Evolutionary conservation across 2,888 invertebrate genomes (phyloP).

Genomic region (Ichneumon xanthorius): DNA sequence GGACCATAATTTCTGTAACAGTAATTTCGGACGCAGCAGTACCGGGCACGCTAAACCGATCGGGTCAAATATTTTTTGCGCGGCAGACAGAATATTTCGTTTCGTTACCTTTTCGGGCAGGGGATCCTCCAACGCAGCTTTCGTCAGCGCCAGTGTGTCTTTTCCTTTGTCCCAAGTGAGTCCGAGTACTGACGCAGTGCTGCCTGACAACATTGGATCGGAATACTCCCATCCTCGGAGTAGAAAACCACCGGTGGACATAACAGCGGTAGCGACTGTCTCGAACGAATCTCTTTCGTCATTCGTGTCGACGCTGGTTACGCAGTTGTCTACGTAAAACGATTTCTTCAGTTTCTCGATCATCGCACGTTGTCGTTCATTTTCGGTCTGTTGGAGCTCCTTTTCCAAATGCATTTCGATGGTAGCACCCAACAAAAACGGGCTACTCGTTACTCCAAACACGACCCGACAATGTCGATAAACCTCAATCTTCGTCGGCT

Average conservation of each 20-base stretch:
- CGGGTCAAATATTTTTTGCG: slow-evolving; percentile 70
- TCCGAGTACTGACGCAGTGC: slow-evolving; percentile 62
- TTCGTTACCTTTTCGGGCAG: slow-evolving; percentile 63
- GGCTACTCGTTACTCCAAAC: slow-evolving; percentile 72
- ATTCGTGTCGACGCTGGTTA: slow-evolving; percentile 61
- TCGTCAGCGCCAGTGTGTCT: slow-evolving; percentile 58
- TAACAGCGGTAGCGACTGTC: slow-evolving; percentile 45
- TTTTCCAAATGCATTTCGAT: slow-evolving; percentile 70
- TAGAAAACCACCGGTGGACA: slow-evolving; percentile 65
- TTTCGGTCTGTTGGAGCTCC: slow-evolving; percentile 12
- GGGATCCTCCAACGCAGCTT: slow-evolving; percentile 13
- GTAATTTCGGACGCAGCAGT: slow-evolving; percentile 64
- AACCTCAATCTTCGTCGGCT: slow-evolving; percentile 17
- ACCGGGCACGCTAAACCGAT: slow-evolving; percentile 67
- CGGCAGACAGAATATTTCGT: slow-evolving; percentile 66
- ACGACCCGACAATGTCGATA: slow-evolving; percentile 72
- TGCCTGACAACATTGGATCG: slow-evolving; percentile 27
- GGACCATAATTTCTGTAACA: slow-evolving; percentile 65
- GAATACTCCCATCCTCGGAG: slow-evolving; percentile 69
- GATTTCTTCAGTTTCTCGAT: slow-evolving; percentile 64
- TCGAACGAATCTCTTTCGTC: slow-evolving; percentile 56
- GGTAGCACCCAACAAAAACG: slow-evolving; percentile 72
- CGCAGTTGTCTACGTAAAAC: slow-evolving; percentile 72
- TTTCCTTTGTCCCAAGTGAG: slow-evolving; percentile 61
- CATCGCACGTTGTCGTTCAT: slow-evolving; percentile 3